Evolutionary conservation across 2,888 invertebrate genomes (phyloP), one percentile per base, ranked within the genome.

Genomic region (Automeris io): DNA sequence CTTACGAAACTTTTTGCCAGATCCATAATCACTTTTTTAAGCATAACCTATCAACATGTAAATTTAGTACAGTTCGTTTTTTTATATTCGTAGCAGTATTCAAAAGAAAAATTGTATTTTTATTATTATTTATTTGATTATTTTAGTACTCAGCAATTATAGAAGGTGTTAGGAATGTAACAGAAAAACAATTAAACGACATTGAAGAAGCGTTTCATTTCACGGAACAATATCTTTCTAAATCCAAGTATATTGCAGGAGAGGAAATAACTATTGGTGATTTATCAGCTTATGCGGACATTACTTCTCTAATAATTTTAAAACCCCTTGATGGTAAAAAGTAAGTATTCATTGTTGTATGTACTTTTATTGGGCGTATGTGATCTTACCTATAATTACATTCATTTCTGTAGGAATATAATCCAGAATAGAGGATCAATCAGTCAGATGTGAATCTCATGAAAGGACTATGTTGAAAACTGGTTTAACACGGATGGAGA

Each of bases 201-300:
- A 57, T 89, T 8, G 60, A 65, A 7, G 85, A 88, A 47, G 78
- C 70, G 0, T 82, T 89, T 38, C 65, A 49, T 1, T 77, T 81
- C 39, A 35, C 88, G 18, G 88, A 90, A 47, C 57, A 53, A 2
- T 88, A 86, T 43, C 69, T 90, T 0, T 63, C 64, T 4, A 70
- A 65, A 3, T 69, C 75, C 1, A 70, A 82, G 22, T 90, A 81
- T 65, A 61, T 89, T 33, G 88, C 88, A 13, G 87, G 83, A 1
- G 72, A 88, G 33, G 54, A 70, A 11, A 52, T 88, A 33, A 89
- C 90, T 3, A 68, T 90, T 35, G 90, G 89, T 5, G 90, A 90
- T 52, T 61, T 89, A 29, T 70, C 77, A 8, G 62, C 82, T 18
- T 70, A 77, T 6, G 58, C 82, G 6, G 61, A 67, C 0, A 47